Percentiles rank a stretch among this genome's conserved stretches.
These are phyloP conservation scores for Nephila pilipes DNA, from an alignment of 1,140 invertebrate genomes.

Conservation along the genomic window DNA sequence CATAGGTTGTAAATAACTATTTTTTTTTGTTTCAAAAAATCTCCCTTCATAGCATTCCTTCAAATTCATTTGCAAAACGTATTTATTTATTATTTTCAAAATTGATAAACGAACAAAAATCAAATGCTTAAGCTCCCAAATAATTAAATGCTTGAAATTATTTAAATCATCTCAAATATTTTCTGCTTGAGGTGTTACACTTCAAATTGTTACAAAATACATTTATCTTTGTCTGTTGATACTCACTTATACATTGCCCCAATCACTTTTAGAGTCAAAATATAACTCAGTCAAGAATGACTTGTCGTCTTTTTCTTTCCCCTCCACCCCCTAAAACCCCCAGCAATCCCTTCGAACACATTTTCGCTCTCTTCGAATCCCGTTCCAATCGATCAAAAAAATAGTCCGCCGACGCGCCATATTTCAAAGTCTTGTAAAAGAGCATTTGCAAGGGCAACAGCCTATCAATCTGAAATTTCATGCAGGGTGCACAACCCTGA, in stretches of 20 bases:
- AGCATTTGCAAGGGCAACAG: conserved; percentile 49
- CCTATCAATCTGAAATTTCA: conserved; percentile 54
- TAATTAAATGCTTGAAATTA: too few species aligned
- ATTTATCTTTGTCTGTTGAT: conserved; percentile 20
- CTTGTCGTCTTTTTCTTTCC: neutral
- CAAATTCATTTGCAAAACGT: too few species aligned
- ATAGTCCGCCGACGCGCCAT: conserved; percentile 37
- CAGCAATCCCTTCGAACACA: conserved; percentile 47
- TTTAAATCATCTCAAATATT: too few species aligned
- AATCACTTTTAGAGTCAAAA: conserved; percentile 36
- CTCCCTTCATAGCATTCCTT: too few species aligned
- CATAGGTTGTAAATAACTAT: too few species aligned
- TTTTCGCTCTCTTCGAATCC: conserved; percentile 52
- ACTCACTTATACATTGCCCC: conserved; percentile 3
- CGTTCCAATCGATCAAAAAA: conserved; percentile 56
- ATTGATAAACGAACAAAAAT: too few species aligned
- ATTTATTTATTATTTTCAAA: too few species aligned
- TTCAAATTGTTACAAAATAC: neutral
- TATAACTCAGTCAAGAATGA: conserved; percentile 50
- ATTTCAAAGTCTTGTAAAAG: conserved; percentile 63
- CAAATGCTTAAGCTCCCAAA: too few species aligned
- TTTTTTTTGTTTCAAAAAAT: too few species aligned
- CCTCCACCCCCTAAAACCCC: too few species aligned
- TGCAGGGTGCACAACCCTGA: neutral
- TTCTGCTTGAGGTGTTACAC: too few species aligned